Conservation (phyloP, 2,797 vertebrate genomes). For the Psittacula derbiana region DNA sequence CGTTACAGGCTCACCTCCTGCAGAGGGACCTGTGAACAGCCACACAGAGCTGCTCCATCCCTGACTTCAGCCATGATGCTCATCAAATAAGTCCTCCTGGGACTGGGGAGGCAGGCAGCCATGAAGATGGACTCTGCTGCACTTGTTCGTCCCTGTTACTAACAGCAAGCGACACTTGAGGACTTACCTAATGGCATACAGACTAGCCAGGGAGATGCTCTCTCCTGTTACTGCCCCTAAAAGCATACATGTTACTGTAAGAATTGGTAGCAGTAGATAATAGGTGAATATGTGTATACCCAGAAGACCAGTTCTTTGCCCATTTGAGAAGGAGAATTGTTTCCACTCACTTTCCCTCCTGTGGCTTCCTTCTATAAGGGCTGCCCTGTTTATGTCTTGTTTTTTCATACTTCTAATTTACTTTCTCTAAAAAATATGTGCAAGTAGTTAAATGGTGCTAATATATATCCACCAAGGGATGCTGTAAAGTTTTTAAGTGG, state of each 20-base stretch:
- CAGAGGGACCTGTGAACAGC: background rate
- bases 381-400: background rate
- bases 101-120: fast-evolving
- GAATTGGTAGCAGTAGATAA: background rate
- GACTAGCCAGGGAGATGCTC: background rate
- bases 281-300: background rate
- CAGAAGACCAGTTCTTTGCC: background rate
- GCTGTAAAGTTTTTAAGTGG: conserved; percentile 46
- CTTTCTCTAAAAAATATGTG: conserved; percentile 50
- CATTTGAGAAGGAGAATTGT: background rate
- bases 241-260: fast-evolving
- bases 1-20: fast-evolving
- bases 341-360: background rate
- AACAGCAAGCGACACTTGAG: background rate
- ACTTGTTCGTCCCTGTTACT: background rate
- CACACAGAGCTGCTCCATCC: background rate
- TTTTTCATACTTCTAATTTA: background rate
- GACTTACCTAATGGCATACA: fast-evolving
- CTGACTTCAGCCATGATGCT: background rate
- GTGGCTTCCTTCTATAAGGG: background rate
- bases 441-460: conserved; percentile 3
- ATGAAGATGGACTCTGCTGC: background rate
- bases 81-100: fast-evolving
- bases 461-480: conserved; percentile 47
- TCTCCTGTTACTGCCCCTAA: background rate